Percentiles rank a stretch among this genome's conserved stretches.
Evolutionary conservation across 2,888 invertebrate genomes (phyloP).

Genomic region (Rhagium mordax): DNA sequence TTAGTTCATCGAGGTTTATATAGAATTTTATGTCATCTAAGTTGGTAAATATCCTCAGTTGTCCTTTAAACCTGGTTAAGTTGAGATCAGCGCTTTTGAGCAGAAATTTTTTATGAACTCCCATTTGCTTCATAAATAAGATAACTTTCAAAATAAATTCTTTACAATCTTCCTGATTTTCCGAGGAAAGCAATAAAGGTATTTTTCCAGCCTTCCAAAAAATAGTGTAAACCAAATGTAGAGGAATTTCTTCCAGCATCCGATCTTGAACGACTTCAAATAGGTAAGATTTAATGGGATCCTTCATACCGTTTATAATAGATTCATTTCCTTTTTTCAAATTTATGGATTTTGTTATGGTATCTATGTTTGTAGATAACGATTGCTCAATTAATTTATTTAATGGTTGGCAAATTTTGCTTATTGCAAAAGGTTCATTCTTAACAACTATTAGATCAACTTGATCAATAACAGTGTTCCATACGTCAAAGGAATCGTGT

Average conservation of each 20-base stretch:
- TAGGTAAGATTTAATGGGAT: slow-evolving; percentile 47
- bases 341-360: slow-evolving; percentile 38
- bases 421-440: slow-evolving; percentile 38
- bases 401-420: slow-evolving; percentile 44
- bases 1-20: slow-evolving; percentile 41
- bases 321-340: slow-evolving; percentile 20
- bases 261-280: slow-evolving; percentile 49
- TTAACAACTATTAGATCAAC: slow-evolving; percentile 51
- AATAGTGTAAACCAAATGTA: slow-evolving; percentile 47
- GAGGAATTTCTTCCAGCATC: slow-evolving; percentile 38
- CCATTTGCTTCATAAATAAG: slow-evolving; percentile 47
- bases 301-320: slow-evolving; percentile 25
- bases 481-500: slow-evolving; percentile 39
- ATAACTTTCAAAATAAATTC: slow-evolving; percentile 48
- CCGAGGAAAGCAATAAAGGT: slow-evolving; percentile 46
- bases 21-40: slow-evolving; percentile 49
- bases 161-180: slow-evolving; percentile 45
- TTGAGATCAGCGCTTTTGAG: slow-evolving; percentile 46
- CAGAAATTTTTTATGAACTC: slow-evolving; percentile 49
- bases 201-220: slow-evolving; percentile 55
- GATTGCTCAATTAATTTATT: slow-evolving; percentile 43
- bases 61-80: slow-evolving; percentile 33
- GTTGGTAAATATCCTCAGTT: slow-evolving; percentile 45
- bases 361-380: slow-evolving; percentile 32
- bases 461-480: slow-evolving; percentile 47